Base-by-base conservation (phyloP, 2,888 invertebrate genomes). In the Amphipyra tragopoginis region DNA sequence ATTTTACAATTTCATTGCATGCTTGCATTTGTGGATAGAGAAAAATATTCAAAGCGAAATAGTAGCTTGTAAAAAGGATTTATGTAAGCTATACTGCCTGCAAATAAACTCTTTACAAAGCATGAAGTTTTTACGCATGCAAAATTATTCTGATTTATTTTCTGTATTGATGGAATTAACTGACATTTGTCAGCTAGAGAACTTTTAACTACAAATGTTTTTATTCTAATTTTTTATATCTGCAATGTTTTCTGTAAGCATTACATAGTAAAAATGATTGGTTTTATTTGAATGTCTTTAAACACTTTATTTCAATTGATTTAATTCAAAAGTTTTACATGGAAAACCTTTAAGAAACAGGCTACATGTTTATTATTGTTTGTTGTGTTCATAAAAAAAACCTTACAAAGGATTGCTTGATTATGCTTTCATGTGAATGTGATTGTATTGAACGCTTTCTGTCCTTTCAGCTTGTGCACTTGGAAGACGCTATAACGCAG, bases 381-480 rank as follows among this genome's bases (percentile, higher is more conserved):
- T 42, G 29, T 29, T 29, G 7, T 29, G 29, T 29, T 29, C 10
- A 15, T 10, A 15, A 53, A 33, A 36, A 36, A 0, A 9, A 8
- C 2, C 43, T 47, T 21, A 21, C 1, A 14, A 8, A 33, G 39
- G 34, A 7, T 9, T 0, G 77, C 74, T 64, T 60, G 13, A 34
- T 39, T 44, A 66, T 68, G 83, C 83, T 82, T 85, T 59, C 67
- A 72, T 72, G 79, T 87, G 78, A 44, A 72, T 79, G 87, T 86
- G 76, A 76, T 70, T 84, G 84, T 82, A 79, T 80, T 67, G 59
- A 79, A 72, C 11, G 79, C 79, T 79, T 77, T 77, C 85, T 97
- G 96, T 93, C 87, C 84, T 95, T 95, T 85, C 90, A 97, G 97
- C 95, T 97, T 82, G 95, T 96, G 87, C 97, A 97, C 89, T 97